Conservation (phyloP, 2,797 vertebrate species). For the Gadopsis bispinosus region DNA sequence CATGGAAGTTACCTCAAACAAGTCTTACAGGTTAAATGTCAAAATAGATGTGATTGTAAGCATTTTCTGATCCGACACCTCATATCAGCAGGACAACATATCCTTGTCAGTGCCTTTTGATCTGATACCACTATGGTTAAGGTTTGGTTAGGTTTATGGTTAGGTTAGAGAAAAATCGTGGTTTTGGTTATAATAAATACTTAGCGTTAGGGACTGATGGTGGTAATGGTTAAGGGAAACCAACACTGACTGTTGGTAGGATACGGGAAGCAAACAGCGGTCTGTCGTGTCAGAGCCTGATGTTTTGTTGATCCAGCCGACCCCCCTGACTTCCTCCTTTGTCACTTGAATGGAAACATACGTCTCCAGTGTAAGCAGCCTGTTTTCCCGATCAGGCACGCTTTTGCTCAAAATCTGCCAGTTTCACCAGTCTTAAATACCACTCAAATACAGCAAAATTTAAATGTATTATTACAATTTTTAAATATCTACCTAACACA, state of each 20-base stretch:
- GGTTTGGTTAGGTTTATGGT: conserved; percentile 4
- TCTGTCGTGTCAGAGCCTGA: neutral
- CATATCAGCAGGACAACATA: neutral
- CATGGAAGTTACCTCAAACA: too few species aligned
- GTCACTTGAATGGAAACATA: neutral
- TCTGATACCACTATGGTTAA: neutral
- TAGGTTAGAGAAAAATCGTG: neutral
- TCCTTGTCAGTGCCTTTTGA: neutral
- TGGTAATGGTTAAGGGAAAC: neutral
- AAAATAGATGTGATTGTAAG: neutral
- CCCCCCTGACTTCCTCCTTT: neutral
- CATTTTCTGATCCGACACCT: neutral
- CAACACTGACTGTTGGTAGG: neutral
- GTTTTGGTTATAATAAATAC: conserved; percentile 1
- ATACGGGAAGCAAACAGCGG: neutral
- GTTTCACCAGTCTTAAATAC: neutral
- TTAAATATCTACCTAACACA: neutral
- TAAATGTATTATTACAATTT: too few species aligned
- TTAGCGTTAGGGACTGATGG: neutral
- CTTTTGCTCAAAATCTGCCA: neutral
- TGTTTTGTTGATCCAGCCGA: neutral
- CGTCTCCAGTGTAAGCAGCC: too few species aligned
- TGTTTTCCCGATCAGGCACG: too few species aligned
- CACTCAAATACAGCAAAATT: neutral
- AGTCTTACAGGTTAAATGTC: too few species aligned